Base-by-base conservation (phyloP, 2,888 invertebrate species). In the Homarus gammarus region DNA sequence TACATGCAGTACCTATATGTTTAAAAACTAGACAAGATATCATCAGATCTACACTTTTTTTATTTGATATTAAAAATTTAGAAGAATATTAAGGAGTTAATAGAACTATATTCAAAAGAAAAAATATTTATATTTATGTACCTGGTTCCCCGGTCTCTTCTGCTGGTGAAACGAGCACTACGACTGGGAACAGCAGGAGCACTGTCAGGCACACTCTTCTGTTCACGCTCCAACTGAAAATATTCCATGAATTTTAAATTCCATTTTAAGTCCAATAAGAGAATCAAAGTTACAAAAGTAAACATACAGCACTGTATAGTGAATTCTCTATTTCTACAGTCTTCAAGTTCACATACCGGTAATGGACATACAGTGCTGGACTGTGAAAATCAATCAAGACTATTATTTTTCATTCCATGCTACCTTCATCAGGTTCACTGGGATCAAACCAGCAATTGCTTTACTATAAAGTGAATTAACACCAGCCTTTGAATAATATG, bases 61-160 rank as follows among this genome's bases (percentile, higher is more conserved):
- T 15, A 56, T n/a, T 12, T 12, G 56, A 56, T n/a, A n/a, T 22
- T 10, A 56, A 56, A 49, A 56, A 56, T 56, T 56, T 56, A 56
- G 5, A 18, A 10, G 15, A 15, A 31, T 22, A 33, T 33, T 56
- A 56, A 56, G 12, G 36, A 73, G 22, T 10, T 10, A 44, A 36
- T 56, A 56, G 36, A 5, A 56, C 5, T 56, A 18, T 56, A 18
- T 56, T 56, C 22, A 56, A 56, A 15, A n/a, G n/a, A 56, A 18
- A 18, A 56, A 22, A 56, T 18, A 56, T 12, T 56, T 18, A 56
- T 56, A 1, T 1, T n/a, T n/a, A n/a, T n/a, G n/a, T n/a, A 90
- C 90, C 90, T 90, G 56, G 84, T 72, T 68, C 90, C 90, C 27
- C 90, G 68, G 70, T 90, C 90, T 44, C 87, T 87, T 36, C 87